Conservation (phyloP, 2,113 vertebrate genomes). For the Bubo blakistoni region DNA sequence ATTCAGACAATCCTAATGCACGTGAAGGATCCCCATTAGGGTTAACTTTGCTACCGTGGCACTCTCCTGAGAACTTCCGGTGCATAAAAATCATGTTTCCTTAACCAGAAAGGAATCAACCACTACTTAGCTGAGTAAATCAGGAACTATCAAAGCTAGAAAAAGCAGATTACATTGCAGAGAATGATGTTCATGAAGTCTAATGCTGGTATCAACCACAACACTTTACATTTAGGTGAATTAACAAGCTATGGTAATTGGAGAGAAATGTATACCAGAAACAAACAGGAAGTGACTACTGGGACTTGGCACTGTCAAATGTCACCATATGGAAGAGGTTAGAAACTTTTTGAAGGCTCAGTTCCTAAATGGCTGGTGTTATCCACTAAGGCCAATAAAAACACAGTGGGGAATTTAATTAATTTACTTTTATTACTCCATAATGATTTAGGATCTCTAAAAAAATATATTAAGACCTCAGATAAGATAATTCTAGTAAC, state of each 20-base stretch:
- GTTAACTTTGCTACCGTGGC: background rate
- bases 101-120: background rate
- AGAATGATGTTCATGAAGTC: background rate
- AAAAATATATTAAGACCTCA: background rate
- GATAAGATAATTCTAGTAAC: background rate
- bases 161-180: background rate
- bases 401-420: background rate
- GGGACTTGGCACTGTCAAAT: conserved; percentile 39
- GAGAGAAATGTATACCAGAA: conserved; percentile 35
- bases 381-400: conserved; percentile 14
- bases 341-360: conserved; percentile 37
- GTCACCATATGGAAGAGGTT: conserved; percentile 61
- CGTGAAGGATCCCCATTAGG: background rate
- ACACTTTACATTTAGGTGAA: background rate
- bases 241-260: background rate
- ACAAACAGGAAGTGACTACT: conserved; percentile 59
- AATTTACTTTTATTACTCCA: conserved; percentile 28
- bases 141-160: background rate
- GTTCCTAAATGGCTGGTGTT: conserved; percentile 15
- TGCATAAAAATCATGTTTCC: background rate
- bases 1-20: background rate
- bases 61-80: background rate
- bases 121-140: background rate
- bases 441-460: background rate
- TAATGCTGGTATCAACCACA: background rate